Evolutionary conservation across 2,113 vertebrate genomes (phyloP).

Genomic region (Atractosteus spatula): DNA sequence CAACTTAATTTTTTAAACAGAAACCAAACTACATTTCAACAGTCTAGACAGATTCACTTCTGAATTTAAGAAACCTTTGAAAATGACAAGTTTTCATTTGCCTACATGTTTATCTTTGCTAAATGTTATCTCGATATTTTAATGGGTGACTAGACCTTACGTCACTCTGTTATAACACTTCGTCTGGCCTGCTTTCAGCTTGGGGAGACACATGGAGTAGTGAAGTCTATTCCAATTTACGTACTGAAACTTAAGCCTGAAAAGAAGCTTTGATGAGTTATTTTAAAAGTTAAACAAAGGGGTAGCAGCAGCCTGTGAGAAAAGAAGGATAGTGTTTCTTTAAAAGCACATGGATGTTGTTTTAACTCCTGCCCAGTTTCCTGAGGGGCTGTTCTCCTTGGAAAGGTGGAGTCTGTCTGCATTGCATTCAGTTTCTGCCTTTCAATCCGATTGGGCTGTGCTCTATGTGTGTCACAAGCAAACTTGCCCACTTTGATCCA

Average conservation of each 20-base stretch:
- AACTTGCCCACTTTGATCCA: constrained; percentile 47
- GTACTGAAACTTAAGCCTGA: constrained; percentile 24
- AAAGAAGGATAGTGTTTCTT: constrained; percentile 54
- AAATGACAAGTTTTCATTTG: constrained; percentile 21
- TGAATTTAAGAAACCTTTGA: not conserved
- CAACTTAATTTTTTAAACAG: not conserved
- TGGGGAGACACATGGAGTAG: constrained; percentile 11
- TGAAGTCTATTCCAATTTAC: constrained; percentile 24
- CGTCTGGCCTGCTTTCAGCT: constrained; percentile 17
- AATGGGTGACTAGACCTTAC: constrained; percentile 26
- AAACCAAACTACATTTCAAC: not conserved
- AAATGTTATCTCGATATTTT: constrained; percentile 30
- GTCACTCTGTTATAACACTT: constrained; percentile 20
- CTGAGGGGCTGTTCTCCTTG: constrained; percentile 36
- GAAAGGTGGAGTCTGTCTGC: constrained; percentile 23
- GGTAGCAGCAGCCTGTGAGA: constrained; percentile 21
- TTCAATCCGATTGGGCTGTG: constrained; percentile 38
- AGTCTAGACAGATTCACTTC: constrained; percentile 11
- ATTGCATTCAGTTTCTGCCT: constrained; percentile 13
- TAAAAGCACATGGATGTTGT: constrained; percentile 48
- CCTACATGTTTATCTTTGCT: not conserved
- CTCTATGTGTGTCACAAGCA: constrained; percentile 40
- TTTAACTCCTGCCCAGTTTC: constrained; percentile 34
- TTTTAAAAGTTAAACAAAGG: constrained; percentile 25
- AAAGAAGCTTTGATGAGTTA: constrained; percentile 39